Evolutionary conservation across 2,113 vertebrate genomes (phyloP), one percentile per base, ranked within the genome.

Genomic region (Microcebus ravelobensis): DNA sequence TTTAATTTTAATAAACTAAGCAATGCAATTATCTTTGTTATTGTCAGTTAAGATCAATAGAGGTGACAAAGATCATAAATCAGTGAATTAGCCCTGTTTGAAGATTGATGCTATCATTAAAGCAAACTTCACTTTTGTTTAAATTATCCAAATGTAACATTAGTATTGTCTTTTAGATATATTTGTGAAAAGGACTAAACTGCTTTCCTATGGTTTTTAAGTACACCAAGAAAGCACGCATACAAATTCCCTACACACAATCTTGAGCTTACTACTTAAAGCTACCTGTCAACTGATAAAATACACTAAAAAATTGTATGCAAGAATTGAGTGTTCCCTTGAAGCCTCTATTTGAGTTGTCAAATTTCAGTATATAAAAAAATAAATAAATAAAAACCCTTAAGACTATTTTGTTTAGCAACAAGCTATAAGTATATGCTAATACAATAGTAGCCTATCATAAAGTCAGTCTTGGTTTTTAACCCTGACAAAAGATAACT

Each of bases 361-460:
- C 79, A 91, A 39, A 93, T 82, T 57, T 91, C 36, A 81, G 21
- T 55, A 80, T 71, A 55, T 48, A 61, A 94, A 95, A 80, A 80
- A 31, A 45, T 52, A 65, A 61, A 71, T 83, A 55, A 84, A 67
- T 65, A 63, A 93, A 80, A 48, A 34, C 6, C 1, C 7, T 94
- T 85, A 76, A 97, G 14, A 10, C 8, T 74, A 45, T 85, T 76
- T 57, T 90, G 2, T 73, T 95, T 74, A 87, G 36, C 36, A 73
- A 73, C 27, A 71, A 85, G 39, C 17, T 88, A 93, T 80, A 80
- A 74, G 29, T 73, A 57, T 73, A 42, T 55, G 6, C 39, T 80
- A 97, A 70, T 80, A 90, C 71, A 97, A 87, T 39, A 94, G 31
- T 39, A 59, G 27, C 25, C 5, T 70, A 82, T 87, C 83, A 42